These are phyloP conservation scores for Eulemur albifrons DNA, from an alignment of 2,797 vertebrate genomes.

Conservation along the genomic window DNA sequence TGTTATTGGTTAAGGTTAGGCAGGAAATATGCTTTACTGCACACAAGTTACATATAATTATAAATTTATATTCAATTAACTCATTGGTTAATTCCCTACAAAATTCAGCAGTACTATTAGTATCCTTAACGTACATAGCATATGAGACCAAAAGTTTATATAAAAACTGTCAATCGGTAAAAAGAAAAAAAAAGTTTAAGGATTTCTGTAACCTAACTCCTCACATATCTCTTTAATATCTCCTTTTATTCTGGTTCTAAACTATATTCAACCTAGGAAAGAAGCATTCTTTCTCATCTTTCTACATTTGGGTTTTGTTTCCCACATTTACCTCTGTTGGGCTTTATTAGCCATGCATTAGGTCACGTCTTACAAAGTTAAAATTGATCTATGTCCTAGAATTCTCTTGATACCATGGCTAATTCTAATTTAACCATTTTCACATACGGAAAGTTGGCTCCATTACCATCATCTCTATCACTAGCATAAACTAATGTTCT, in stretches of 20 bases:
- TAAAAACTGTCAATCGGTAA: too few relatives aligned
- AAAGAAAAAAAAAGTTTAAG: not conserved
- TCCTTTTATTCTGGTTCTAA: not conserved
- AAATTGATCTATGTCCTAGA: not conserved
- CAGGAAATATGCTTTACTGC: not conserved
- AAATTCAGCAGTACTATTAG: not conserved
- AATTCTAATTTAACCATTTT: not conserved
- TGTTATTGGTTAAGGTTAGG: not conserved
- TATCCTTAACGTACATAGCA: not conserved
- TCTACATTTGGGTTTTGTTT: not conserved
- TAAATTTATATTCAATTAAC: not conserved
- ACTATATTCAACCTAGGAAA: not conserved
- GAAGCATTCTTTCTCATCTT: not conserved
- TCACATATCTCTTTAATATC: not conserved
- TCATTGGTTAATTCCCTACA: not conserved
- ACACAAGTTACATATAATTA: not conserved
- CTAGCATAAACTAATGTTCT: not conserved
- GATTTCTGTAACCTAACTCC: not conserved
- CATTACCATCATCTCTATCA: not conserved
- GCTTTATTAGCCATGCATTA: not conserved
- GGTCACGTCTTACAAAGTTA: not conserved
- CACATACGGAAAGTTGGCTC: not conserved
- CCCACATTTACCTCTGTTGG: not conserved
- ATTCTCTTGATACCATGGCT: not conserved
- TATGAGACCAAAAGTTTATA: not conserved